Evolutionary conservation across 2,797 vertebrate genomes (phyloP).

Genomic region (Coccyzus lansbergi): DNA sequence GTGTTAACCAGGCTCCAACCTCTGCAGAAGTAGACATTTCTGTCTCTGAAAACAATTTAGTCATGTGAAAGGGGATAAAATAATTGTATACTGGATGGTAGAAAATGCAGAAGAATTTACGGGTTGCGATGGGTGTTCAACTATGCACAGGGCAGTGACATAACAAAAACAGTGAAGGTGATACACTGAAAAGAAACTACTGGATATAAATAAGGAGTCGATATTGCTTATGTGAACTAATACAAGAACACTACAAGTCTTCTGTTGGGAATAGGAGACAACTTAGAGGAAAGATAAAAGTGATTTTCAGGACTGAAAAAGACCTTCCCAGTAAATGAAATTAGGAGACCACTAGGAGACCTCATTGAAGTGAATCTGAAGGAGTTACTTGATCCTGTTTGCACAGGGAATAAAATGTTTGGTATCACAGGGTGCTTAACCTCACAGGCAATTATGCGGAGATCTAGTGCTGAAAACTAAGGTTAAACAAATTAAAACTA

Average conservation of each 20-base stretch:
- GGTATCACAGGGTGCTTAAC: constrained; percentile 41
- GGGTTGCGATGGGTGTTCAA: not conserved
- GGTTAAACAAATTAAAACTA: constrained; percentile 52
- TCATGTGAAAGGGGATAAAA: fast-evolving
- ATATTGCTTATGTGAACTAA: not conserved
- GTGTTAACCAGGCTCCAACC: not conserved
- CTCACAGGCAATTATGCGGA: not conserved
- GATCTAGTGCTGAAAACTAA: constrained; percentile 53
- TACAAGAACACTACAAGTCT: not conserved
- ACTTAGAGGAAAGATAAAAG: not conserved
- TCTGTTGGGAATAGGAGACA: not conserved
- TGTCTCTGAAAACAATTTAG: not conserved
- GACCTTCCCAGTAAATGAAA: not conserved
- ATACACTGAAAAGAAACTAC: not conserved
- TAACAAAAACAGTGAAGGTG: not conserved
- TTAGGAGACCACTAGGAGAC: not conserved
- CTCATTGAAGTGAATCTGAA: not conserved
- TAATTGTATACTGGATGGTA: not conserved
- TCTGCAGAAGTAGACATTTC: not conserved
- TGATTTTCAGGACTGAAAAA: not conserved
- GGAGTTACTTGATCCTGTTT: constrained; percentile 4
- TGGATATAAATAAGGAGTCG: not conserved
- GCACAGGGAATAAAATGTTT: constrained; percentile 11
- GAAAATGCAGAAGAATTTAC: not conserved
- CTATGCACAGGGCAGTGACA: fast-evolving